Evolutionary conservation across 1,140 invertebrate species (phyloP), one percentile per base, ranked within the genome.

Genomic region (Aphaenogaster ashmeadi): DNA sequence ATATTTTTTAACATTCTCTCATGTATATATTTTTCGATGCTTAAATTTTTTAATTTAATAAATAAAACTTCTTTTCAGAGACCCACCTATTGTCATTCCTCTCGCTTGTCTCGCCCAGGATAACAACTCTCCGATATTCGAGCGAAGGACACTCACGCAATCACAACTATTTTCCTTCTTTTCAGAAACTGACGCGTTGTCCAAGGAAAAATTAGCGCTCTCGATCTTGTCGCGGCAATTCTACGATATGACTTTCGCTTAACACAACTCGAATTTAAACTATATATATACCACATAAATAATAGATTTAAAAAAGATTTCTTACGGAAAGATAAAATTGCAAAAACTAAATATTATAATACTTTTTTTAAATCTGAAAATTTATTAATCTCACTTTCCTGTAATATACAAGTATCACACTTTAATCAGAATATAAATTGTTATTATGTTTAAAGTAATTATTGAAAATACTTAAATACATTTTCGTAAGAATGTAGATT

Each of bases 51-150:
- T 27, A 27, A 47, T 38, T 79, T 13, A 33, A 27, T 67, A 18
- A 80, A 54, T 38, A 15, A 80, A 54, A 44, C 7, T 36, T 62
- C 0, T 41, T 67, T 44, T 11, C 13, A 52, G 2, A 27, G 0
- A 27, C 27, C 27, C 27, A 94, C 93, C 91, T 71, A 74, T 94
- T 0, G 88, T 81, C 92, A 93, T 94, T 69, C 84, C 74, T 64
- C 71, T 92, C 3, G 41, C 18, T 5, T 89, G 60, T 27, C 69
- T 79, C 69, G 92, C 87, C 93, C 93, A 94, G 0, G 74, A 66
- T 6, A 94, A 56, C 6, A 94, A 13, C 0, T 81, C 56, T 2
- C 0, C 64, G 3, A 93, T 72, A 41, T 88, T 92, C 0, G 87
- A 66, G 38, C 71, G 67, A 9, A 94, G 47, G 2, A 72, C 71